Evolutionary conservation across 2,888 invertebrate genomes (phyloP), one percentile per base, ranked within the genome.

Genomic region (Limnephilus lunatus): DNA sequence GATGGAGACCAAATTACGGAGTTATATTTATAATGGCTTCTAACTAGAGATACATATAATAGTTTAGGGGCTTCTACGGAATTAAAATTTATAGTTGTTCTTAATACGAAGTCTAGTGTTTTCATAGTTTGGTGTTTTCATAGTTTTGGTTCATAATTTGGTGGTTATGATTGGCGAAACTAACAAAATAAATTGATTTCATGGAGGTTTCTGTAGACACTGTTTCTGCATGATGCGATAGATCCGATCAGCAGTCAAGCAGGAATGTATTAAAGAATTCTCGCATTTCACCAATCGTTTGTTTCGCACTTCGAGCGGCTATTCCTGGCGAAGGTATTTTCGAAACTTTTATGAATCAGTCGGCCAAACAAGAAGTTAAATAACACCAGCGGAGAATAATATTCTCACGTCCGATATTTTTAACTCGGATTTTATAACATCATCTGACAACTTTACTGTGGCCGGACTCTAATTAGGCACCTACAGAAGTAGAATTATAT

Each of bases 321-420:
- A 68, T 68, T 68, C 53, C 32, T 30, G 31, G 31, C 35, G 35
- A 31, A 83, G 32, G 83, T 83, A 35, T 83, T 83, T 32, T 83
- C 83, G 35, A 83, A 83, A 83, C 83, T 32, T 31, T 35, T 31
- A 83, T 83, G 83, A 83, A 83, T 83, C 83, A 83, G 83, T 83
- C 19, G 83, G 83, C 35, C 83, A 19, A 32, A 68, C 53, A 68
- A 68, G 53, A 68, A 68, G 53, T 68, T 68, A 68, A 68, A 68
- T 68, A 68, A 68, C 53, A 25, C 15, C 53, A 68, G 53, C 53
- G 19, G 25, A 68, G 53, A 68, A 68, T 68, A 68, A 68, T 68
- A 68, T 68, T 25, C 53, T 68, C 53, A 7, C 25, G 53, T 68
- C 53, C 53, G 53, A 68, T 68, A 68, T 68, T 68, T 68, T 68